A percentile compares a stretch with the other conserved stretches of the same genome.
These are phyloP conservation scores for Etheostoma perlongum DNA, from an alignment of 2,797 vertebrate species.

Conservation along the genomic window DNA sequence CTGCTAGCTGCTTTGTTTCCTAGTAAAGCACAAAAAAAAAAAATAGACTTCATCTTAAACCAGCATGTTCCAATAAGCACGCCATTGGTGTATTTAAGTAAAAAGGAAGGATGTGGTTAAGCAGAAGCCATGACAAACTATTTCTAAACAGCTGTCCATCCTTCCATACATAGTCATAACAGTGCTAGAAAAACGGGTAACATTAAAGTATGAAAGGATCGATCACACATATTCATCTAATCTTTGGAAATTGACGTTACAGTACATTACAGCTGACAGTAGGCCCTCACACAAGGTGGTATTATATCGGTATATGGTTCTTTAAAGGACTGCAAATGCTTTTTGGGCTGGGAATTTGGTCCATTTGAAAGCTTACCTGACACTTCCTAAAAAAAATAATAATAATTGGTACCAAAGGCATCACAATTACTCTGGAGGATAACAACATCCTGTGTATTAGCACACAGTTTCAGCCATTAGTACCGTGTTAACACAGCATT, in stretches of 20 bases:
- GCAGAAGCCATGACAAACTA: background rate
- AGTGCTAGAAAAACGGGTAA: background rate
- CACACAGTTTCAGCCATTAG: background rate
- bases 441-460: background rate
- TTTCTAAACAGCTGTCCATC: background rate
- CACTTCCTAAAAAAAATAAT: background rate
- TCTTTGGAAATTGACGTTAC: background rate
- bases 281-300: background rate
- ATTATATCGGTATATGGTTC: background rate
- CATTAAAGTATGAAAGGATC: background rate
- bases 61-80: background rate
- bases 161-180: background rate
- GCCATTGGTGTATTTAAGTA: background rate
- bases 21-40: background rate
- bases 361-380: no score
- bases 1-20: slow-evolving; percentile 17
- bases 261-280: background rate
- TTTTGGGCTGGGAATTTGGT: background rate
- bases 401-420: background rate
- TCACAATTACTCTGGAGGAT: background rate
- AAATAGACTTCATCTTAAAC: slow-evolving; percentile 1
- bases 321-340: background rate
- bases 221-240: background rate
- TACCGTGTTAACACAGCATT: no score
- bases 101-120: background rate